phyloP scores from a whole-genome alignment of 2,113 vertebrate genomes.

The Ptilonorhynchus violaceus region DNA sequence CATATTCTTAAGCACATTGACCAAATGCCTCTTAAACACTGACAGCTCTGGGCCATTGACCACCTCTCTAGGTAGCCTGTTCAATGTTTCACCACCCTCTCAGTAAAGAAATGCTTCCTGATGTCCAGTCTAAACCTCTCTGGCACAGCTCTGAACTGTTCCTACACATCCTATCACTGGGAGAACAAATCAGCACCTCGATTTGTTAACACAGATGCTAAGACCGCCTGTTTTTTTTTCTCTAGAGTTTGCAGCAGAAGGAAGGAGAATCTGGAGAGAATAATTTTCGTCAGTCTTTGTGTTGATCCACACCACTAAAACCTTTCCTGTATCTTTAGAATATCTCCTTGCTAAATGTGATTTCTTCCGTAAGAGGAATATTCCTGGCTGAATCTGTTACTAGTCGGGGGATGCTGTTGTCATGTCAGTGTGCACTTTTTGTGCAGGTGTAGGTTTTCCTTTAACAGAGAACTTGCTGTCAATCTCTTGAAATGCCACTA shows the following conservation, averaged over 20 bases:
- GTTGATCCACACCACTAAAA: neutral
- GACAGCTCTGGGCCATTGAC: neutral
- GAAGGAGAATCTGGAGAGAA: neutral
- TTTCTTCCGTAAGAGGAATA: neutral
- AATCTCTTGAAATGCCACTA: conserved; percentile 21
- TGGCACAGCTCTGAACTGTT: neutral
- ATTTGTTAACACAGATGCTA: neutral
- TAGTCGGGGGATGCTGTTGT: neutral
- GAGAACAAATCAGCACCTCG: neutral
- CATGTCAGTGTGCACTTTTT: neutral
- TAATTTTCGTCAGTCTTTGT: neutral
- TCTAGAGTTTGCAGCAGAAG: neutral
- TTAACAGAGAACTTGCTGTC: neutral
- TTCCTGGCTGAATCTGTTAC: neutral
- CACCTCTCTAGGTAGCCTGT: neutral
- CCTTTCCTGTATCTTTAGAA: neutral
- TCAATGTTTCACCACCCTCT: neutral
- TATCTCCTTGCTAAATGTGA: neutral
- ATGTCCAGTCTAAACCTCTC: neutral
- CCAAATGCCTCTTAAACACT: neutral
- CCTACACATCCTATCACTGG: fast-evolving
- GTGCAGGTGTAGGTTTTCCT: neutral
- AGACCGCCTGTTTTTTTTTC: neutral
- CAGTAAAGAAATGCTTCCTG: neutral
- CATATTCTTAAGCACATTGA: neutral